Conservation (phyloP, 2,888 invertebrate genomes). For the Cryptocephalus moraei region DNA sequence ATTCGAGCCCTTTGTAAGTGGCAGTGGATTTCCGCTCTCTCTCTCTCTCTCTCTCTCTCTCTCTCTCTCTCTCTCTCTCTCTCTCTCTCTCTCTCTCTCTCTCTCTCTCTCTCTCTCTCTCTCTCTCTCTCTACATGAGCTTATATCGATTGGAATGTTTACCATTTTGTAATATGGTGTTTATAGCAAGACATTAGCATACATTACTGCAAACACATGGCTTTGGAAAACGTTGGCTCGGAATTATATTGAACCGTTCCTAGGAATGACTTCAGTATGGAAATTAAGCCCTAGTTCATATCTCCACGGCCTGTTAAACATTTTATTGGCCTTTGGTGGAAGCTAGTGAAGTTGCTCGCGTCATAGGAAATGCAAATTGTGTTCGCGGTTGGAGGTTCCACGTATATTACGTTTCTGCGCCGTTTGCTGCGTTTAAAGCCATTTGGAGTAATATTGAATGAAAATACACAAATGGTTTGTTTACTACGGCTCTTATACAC, state of each 20-base stretch:
- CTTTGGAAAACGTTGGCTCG: constrained; percentile 7
- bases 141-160: constrained; percentile 2
- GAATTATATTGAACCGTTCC: constrained; percentile 12
- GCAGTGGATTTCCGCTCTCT: no score
- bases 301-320: constrained; percentile 12
- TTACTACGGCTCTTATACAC: no score
- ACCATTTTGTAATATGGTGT: constrained; percentile 9
- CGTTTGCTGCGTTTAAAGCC: no score
- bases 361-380: background rate
- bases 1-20: no score
- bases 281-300: constrained; percentile 13
- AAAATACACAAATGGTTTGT: no score
- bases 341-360: background rate
- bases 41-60: no score
- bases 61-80: no score
- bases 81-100: no score
- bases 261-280: constrained; percentile 13
- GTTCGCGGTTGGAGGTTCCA: background rate
- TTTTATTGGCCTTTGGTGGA: constrained; percentile 13
- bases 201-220: constrained; percentile 12
- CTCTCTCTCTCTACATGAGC: no score
- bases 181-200: constrained; percentile 11
- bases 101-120: no score
- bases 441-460: no score
- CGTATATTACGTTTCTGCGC: no score